These are phyloP conservation scores for Semnornis frantzii DNA, from an alignment of 2,113 vertebrate genomes.

Conservation along the genomic window DNA sequence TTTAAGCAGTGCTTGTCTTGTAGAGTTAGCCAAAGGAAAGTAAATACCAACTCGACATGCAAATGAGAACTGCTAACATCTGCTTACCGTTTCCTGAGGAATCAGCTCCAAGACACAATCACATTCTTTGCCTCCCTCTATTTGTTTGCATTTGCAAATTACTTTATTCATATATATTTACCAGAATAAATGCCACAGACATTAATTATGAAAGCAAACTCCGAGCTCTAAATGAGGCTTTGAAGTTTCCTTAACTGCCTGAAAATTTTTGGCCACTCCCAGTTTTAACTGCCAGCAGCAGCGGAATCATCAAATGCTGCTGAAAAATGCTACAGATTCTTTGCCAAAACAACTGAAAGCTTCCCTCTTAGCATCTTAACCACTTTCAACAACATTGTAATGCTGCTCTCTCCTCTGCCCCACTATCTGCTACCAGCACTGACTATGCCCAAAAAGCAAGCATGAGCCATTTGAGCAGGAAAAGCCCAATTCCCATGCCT, in stretches of 20 bases:
- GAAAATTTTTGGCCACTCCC: background rate
- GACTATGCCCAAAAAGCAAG: background rate
- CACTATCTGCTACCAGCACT: background rate
- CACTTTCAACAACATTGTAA: background rate
- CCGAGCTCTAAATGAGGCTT: slow-evolving; percentile 8
- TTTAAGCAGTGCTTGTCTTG: background rate
- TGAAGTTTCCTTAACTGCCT: background rate
- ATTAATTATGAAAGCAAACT: background rate
- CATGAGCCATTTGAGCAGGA: background rate
- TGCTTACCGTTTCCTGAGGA: background rate
- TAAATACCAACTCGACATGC: background rate
- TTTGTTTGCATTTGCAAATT: slow-evolving; percentile 13
- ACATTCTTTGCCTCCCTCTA: background rate
- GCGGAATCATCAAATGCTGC: background rate
- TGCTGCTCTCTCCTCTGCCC: background rate
- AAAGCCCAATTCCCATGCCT: background rate
- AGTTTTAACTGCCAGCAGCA: background rate
- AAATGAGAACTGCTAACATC: background rate
- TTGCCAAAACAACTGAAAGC: background rate
- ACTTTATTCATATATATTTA: background rate
- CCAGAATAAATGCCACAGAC: background rate
- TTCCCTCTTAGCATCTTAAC: background rate
- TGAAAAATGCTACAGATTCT: background rate
- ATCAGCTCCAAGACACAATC: background rate
- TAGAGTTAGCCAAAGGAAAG: background rate